Base-by-base conservation (phyloP, 2,113 vertebrate species). In the Pseudorasbora parva region DNA sequence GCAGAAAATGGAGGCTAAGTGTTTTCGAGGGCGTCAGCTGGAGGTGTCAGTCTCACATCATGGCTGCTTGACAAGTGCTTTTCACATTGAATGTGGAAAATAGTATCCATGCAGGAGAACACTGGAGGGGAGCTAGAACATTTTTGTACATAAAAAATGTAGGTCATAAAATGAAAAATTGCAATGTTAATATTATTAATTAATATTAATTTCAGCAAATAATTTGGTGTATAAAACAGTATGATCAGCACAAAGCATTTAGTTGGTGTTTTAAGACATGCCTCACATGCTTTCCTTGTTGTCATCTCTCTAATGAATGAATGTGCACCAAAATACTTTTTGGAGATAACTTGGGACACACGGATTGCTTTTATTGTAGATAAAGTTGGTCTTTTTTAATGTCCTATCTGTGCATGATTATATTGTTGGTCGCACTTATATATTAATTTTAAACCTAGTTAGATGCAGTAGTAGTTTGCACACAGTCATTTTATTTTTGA, bases 1-100 rank as follows among this genome's bases (percentile, higher is more conserved):
- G 27, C 7, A 54, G 30, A 87, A 72, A 43, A 76, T 85, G 37
- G 62, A 81, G 30, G 9, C n/a, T 41, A 8, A 23, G 51, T 33
- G 33, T 73, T 60, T 43, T 71, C 10, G 62, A 57, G 19, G n/a
- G 23, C 43, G 23, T 47, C 60, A 71, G 57, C 27, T 75, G n/a
- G 37, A 37, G 41, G 51, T 62, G 25, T 56, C 51, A 71, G 47
- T 51, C 64, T 74, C 72, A 59, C 75, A 59, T 57, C 75, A 77
- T 59, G 75, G 51, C 27, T 57, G 51, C 25, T 51, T 74, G 25
- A 27, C 25, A 51, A 51, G n/a, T 74, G 41, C 41, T 15, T 45
- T 45, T 54, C 51, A 51, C 49, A 75, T 19, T 33, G 54, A 59
- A 57, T 57, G 17, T 60, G 56, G 54, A 7, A 77, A 23, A 41